Evolutionary conservation across 2,113 vertebrate genomes (phyloP).

Genomic region (Stictonetta naevosa): DNA sequence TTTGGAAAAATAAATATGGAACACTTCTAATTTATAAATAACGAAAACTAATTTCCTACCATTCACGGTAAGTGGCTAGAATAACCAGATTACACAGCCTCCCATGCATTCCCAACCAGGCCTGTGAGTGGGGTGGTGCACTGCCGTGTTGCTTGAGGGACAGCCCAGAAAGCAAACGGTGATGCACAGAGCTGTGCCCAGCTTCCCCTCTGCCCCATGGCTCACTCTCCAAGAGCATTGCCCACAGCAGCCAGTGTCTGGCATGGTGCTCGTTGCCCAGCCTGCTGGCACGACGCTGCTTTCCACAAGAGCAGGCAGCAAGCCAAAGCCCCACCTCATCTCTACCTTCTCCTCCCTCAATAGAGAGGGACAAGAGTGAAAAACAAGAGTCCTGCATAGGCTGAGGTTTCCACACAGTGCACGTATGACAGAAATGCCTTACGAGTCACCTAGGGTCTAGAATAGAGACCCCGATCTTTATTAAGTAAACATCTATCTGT

Average conservation of each 20-base stretch:
- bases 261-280: neutral
- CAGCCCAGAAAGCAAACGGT: neutral
- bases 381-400: neutral
- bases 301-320: fast-evolving
- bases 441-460: neutral
- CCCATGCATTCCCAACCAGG: neutral
- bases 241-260: neutral
- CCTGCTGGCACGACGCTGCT: neutral
- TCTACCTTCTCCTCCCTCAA: neutral
- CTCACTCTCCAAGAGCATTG: neutral
- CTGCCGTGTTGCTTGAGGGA: neutral
- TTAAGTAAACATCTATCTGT: fast-evolving
- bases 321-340: neutral
- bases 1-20: neutral
- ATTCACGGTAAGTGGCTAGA: neutral
- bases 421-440: neutral
- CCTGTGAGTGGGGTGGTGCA: fast-evolving
- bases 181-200: neutral
- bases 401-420: fast-evolving
- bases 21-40: neutral
- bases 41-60: neutral
- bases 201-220: neutral
- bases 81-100: neutral
- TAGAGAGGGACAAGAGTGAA: neutral
- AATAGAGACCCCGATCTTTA: neutral